Conservation (phyloP, 2,888 invertebrate genomes). For the Epinotia demarniana region DNA sequence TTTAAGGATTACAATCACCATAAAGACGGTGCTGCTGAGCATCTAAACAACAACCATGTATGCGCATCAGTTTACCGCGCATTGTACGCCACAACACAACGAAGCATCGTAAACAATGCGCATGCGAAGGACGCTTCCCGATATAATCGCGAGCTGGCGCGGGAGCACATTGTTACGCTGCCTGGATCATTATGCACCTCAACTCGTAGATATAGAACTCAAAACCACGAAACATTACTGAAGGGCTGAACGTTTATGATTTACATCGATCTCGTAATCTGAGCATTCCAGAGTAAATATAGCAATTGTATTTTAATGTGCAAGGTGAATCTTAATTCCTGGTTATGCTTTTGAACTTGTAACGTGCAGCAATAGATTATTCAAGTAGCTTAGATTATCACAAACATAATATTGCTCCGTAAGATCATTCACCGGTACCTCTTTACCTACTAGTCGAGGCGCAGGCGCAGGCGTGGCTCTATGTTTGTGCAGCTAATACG, state of each 20-base stretch:
- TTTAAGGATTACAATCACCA: too few relatives aligned
- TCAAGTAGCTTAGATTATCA: background rate
- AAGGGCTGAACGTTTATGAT: conserved; percentile 14
- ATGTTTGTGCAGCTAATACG: background rate
- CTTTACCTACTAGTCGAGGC: background rate
- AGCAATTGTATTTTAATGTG: conserved; percentile 9
- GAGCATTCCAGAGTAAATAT: conserved; percentile 25
- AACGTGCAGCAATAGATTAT: background rate
- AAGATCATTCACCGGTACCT: background rate
- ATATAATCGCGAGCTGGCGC: conserved; percentile 34
- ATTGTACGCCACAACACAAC: background rate
- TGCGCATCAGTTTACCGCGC: background rate
- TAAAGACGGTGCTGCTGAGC: background rate
- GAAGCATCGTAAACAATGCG: conserved; percentile 15
- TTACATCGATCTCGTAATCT: conserved; percentile 20
- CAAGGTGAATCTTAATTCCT: too few relatives aligned
- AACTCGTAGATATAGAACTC: background rate
- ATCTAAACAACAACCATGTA: background rate
- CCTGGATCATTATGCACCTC: background rate
- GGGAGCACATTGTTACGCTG: background rate
- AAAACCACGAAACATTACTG: background rate
- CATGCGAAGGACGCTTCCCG: conserved; percentile 23
- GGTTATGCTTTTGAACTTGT: background rate
- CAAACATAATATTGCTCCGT: conserved; percentile 3
- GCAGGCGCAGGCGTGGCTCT: background rate